These are phyloP conservation scores for Anthophora plumipes DNA, from an alignment of 2,888 invertebrate genomes.

Conservation along the genomic window DNA sequence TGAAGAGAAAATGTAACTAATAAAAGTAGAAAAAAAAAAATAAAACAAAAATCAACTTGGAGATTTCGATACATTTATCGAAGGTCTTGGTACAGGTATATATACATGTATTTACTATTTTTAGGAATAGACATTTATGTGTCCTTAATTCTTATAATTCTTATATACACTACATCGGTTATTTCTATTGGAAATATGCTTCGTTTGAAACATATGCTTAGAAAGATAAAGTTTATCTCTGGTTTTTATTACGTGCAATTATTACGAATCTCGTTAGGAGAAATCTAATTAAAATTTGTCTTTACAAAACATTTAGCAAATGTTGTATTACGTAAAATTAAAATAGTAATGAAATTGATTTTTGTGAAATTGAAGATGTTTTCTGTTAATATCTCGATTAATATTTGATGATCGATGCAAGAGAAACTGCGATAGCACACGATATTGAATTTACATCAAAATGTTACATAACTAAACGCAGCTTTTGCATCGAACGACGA, in stretches of 20 bases:
- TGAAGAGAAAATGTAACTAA: no score
- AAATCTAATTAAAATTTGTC: neutral
- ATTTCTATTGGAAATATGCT: neutral
- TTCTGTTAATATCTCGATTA: neutral
- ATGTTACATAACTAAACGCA: neutral
- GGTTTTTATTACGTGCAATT: neutral
- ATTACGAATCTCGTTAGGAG: neutral
- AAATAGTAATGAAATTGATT: no score
- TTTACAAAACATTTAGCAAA: slow-evolving; percentile 2
- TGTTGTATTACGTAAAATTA: neutral
- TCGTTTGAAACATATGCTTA: slow-evolving; percentile 7
- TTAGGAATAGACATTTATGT: neutral
- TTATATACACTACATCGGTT: neutral
- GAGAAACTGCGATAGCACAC: neutral
- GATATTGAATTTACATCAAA: neutral
- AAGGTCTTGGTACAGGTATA: no score
- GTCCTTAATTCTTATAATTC: neutral
- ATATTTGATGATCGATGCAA: neutral
- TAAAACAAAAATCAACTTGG: no score
- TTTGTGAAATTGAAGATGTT: neutral
- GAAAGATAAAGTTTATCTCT: slow-evolving; percentile 2
- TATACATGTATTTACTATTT: no score
- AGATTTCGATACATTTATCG: no score
- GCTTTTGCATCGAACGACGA: neutral
- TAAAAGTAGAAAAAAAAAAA: no score